Evolutionary conservation across 2,888 invertebrate species (phyloP).

Genomic region (Amorpha juglandis): DNA sequence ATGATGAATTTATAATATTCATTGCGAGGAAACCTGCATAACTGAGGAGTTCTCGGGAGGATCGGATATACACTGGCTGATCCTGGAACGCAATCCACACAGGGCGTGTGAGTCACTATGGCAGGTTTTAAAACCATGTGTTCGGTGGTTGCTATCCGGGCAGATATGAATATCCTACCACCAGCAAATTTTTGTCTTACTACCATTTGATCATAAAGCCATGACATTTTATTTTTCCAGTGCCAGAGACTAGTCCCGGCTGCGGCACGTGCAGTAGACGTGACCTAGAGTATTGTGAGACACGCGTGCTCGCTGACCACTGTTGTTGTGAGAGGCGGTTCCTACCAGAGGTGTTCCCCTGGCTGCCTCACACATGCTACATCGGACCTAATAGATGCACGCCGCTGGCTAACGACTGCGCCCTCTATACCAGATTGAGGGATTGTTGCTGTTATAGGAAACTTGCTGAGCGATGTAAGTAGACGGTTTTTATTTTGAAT

Average conservation of each 20-base stretch:
- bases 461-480: conserved; percentile 84
- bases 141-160: no score
- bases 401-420: conserved; percentile 85
- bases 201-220: not conserved
- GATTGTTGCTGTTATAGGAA: conserved; percentile 87
- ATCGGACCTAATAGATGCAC: conserved; percentile 85
- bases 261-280: conserved; percentile 86
- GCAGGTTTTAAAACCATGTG: no score
- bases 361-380: conserved; percentile 88
- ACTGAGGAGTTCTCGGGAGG: no score
- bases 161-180: no score
- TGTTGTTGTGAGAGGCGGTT: conserved; percentile 84
- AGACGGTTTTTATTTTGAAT: not conserved
- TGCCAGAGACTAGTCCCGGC: conserved; percentile 67
- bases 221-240: conserved; percentile 42
- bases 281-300: conserved; percentile 86
- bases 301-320: conserved; percentile 82
- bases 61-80: no score
- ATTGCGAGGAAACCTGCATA: no score
- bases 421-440: conserved; percentile 84
- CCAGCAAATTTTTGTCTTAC: no score
- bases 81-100: no score
- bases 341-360: conserved; percentile 86
- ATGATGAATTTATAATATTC: no score
- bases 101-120: no score